Evolutionary conservation across 2,797 vertebrate genomes (phyloP).

Genomic region (Petrocephalus sullivani): DNA sequence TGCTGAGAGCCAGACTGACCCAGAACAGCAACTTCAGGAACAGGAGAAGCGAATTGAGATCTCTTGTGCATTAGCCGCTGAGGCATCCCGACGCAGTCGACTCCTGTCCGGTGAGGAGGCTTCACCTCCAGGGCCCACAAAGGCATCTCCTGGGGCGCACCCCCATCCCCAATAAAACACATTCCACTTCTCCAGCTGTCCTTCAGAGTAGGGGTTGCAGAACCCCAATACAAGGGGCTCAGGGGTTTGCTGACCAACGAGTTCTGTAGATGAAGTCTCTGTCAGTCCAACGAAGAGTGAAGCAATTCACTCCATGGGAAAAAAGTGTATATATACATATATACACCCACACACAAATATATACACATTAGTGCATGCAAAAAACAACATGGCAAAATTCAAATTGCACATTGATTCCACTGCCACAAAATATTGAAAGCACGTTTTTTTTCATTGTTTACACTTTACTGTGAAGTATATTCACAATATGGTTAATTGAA

Average conservation of each 20-base stretch:
- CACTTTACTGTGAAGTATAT: background rate
- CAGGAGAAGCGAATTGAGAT: conserved; percentile 96
- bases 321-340: too few relatives aligned
- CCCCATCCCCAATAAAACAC: background rate
- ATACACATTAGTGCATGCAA: too few relatives aligned
- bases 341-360: too few relatives aligned
- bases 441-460: background rate
- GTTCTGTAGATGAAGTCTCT: background rate
- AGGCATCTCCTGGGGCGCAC: conserved; percentile 39
- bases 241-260: background rate
- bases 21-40: conserved; percentile 85
- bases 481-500: background rate
- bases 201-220: conserved; percentile 39
- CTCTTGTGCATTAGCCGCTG: conserved; percentile 86
- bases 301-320: background rate
- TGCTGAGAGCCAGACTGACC: conserved; percentile 61
- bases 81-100: conserved; percentile 87
- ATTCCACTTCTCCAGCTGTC: conserved; percentile 24
- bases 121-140: conserved; percentile 12
- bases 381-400: background rate
- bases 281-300: background rate
- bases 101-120: conserved; percentile 84
- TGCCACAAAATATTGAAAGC: background rate
- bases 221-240: too few relatives aligned
- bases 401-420: background rate